These are phyloP conservation scores for Coluber constrictor DNA, from an alignment of 2,797 vertebrate genomes.

Conservation along the genomic window DNA sequence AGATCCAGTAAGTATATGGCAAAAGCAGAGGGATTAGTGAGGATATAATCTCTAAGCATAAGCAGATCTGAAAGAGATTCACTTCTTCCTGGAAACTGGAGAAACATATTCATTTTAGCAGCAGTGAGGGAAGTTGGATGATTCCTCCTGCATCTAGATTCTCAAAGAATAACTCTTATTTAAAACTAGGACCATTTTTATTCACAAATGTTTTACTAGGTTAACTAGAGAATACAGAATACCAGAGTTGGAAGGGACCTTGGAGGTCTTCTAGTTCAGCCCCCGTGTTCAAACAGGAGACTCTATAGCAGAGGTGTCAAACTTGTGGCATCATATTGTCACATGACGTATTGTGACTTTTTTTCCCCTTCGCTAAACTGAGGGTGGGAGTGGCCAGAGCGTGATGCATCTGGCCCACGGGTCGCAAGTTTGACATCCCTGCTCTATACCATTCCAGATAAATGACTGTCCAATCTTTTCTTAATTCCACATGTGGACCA, in stretches of 20 bases:
- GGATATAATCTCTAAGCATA: neutral
- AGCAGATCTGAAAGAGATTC: neutral
- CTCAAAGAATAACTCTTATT: neutral
- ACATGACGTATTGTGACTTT: too few relatives aligned
- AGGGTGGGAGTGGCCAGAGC: too few relatives aligned
- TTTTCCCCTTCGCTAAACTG: too few relatives aligned
- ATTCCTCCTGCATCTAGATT: neutral
- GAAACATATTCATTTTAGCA: neutral
- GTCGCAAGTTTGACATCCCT: too few relatives aligned
- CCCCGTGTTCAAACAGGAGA: too few relatives aligned
- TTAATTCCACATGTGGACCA: neutral
- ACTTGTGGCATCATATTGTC: too few relatives aligned
- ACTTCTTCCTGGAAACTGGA: neutral
- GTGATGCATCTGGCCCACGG: too few relatives aligned
- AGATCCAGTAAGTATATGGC: slow-evolving; percentile 80
- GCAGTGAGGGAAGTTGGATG: neutral
- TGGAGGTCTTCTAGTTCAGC: neutral
- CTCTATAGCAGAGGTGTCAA: too few relatives aligned
- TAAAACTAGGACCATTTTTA: neutral
- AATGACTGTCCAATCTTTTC: too few relatives aligned
- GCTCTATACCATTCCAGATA: too few relatives aligned
- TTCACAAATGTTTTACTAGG: neutral
- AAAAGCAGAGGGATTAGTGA: neutral
- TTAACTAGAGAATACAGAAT: neutral
- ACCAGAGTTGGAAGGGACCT: neutral